Evolutionary conservation across 2,113 vertebrate species (phyloP), one percentile per base, ranked within the genome.

Genomic region (Onychorhynchus coronatus): DNA sequence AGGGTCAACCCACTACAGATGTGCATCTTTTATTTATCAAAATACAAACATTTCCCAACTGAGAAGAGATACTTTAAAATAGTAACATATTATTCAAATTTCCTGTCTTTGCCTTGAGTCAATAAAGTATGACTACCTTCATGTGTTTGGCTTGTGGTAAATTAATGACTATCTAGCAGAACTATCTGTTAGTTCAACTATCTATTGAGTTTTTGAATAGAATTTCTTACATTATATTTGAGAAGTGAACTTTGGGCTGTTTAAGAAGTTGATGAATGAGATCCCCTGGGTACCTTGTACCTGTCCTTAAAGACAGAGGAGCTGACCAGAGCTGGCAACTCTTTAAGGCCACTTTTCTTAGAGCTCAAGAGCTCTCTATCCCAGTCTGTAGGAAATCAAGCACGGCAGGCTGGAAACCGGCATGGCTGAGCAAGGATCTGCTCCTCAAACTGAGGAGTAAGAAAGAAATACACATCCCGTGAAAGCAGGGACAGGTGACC

Each of bases 161-260:
- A 89, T 73, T 74, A 44, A 73, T 79, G n/a, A 89, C 58, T 76
- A 47, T 25, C 46, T 67, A 59, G 66, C 63, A 75, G 37, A 73
- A 80, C 41, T 65, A 31, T 65, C 39, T 66, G 63, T 66, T 66
- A 66, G 41, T 66, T 66, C 30, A 66, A 46, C 41, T 66, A 65
- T 81, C 67, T 81, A 59, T 81, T 81, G 59, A 89, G 56, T 18
- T 58, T 74, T 76, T 61, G 59, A 46, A 33, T 44, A 95, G 52
- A 47, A 88, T 67, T 93, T 66, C 33, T 91, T 82, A 65, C 47
- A 91, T 79, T 92, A 62, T 65, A 89, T 79, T 91, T 94, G 62
- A 86, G 66, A 44, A 66, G 41, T 22, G 4, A 66, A 66, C 63
- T 66, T 66, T 14, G 25, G 33, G 30, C 30, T 66, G 63, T 66